Conservation (phyloP, 2,113 vertebrate species). For the Equus quagga region DNA sequence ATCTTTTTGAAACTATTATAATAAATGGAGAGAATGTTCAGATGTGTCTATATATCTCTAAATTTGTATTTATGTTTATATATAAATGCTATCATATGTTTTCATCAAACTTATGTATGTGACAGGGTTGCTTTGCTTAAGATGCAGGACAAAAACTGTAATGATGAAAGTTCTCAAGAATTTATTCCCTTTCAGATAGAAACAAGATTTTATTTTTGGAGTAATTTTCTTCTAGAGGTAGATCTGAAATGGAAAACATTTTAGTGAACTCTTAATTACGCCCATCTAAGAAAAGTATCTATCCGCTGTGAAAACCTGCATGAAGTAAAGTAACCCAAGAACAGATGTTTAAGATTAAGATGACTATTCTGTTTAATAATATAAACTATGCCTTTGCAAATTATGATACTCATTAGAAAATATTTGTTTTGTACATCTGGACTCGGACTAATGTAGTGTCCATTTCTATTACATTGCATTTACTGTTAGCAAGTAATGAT, state of each 20-base stretch:
- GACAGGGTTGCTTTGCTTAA: not conserved
- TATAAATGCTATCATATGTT: not conserved
- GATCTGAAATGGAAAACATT: not conserved
- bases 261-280: not conserved
- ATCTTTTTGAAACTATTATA: not conserved
- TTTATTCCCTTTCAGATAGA: not conserved
- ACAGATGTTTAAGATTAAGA: not conserved
- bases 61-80: not conserved
- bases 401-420: not conserved
- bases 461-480: not conserved
- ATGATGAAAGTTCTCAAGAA: not conserved
- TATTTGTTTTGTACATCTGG: constrained; percentile 15
- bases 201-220: constrained; percentile 24
- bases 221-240: not conserved
- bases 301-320: not conserved
- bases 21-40: not conserved
- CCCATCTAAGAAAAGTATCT: not conserved
- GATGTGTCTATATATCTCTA: not conserved
- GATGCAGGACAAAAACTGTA: not conserved
- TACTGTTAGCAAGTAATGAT: not conserved
- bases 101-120: not conserved
- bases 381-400: not conserved
- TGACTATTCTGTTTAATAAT: not conserved
- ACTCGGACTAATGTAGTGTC: not conserved
- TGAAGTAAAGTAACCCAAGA: not conserved